These are phyloP conservation scores for Ophion obscuratus DNA, from an alignment of 2,888 invertebrate species.

Conservation along the genomic window DNA sequence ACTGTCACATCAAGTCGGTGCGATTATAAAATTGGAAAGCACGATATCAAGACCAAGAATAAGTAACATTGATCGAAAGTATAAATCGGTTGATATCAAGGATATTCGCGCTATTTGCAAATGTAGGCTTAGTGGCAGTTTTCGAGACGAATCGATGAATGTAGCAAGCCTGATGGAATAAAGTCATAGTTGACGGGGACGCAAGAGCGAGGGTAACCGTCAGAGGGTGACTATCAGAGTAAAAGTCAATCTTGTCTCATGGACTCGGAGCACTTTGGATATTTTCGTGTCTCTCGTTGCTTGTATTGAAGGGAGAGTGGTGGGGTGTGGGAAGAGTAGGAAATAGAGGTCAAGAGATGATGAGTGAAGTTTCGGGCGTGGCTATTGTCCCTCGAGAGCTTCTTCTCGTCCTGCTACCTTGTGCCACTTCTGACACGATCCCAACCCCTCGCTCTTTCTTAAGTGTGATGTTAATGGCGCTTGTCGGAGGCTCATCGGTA, in stretches of 20 bases:
- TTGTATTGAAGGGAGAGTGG: conserved; percentile 18
- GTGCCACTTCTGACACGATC: conserved; percentile 10
- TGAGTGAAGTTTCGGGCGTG: conserved; percentile 31
- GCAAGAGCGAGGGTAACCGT: not conserved
- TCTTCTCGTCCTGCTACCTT: conserved; percentile 29
- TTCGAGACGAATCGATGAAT: conserved; percentile 45
- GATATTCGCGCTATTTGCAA: not conserved
- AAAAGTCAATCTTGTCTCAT: conserved; percentile 44
- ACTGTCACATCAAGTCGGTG: not conserved
- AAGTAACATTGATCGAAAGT: not conserved
- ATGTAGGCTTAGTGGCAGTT: not conserved
- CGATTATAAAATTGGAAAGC: not conserved
- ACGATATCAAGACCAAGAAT: not conserved
- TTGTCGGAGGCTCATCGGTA: conserved; percentile 70
- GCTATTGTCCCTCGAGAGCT: conserved; percentile 26
- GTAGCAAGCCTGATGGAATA: conserved; percentile 1
- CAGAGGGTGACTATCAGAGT: conserved; percentile 6
- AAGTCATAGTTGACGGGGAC: not conserved
- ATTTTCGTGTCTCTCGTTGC: conserved; percentile 41
- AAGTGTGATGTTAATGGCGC: conserved; percentile 68
- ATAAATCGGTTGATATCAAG: not conserved
- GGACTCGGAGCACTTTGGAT: conserved; percentile 5
- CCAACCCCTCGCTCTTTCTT: conserved; percentile 36
- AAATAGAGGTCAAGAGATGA: conserved; percentile 28
- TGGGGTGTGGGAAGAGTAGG: conserved; percentile 16